A percentile compares a stretch with the other conserved stretches of the same genome.
Conservation (phyloP, 2,113 vertebrate genomes). For the Athene cunicularia region DNA sequence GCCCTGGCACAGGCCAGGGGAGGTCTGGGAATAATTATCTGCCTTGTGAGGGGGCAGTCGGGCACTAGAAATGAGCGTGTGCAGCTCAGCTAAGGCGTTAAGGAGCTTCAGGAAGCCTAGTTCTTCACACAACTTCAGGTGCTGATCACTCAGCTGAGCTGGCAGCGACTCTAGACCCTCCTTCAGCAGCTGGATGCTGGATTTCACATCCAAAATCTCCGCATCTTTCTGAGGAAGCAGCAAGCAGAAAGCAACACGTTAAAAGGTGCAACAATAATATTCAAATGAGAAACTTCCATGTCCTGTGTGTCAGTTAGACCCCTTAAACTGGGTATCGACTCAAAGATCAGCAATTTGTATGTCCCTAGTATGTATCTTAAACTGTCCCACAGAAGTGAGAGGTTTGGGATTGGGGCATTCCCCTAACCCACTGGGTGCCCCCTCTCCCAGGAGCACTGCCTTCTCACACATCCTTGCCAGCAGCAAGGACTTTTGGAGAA, state of each 20-base stretch:
- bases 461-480: not conserved
- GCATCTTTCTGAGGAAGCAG: constrained; percentile 68
- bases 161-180: constrained; percentile 68
- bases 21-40: constrained; percentile 76
- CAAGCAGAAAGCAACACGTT: not conserved
- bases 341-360: not conserved
- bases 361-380: not conserved
- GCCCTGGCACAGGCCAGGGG: constrained; percentile 23
- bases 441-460: not conserved
- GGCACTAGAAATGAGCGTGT: not conserved
- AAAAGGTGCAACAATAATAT: not conserved
- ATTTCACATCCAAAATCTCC: constrained; percentile 74
- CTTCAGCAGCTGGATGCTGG: constrained; percentile 58
- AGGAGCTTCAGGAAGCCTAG: constrained; percentile 46
- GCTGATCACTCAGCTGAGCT: constrained; percentile 63
- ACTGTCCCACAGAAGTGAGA: not conserved
- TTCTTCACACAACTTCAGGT: constrained; percentile 65
- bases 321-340: not conserved
- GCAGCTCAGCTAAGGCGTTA: constrained; percentile 60
- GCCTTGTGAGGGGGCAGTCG: not conserved
- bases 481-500: not conserved
- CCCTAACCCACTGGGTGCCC: not conserved
- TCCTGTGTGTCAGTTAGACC: not conserved
- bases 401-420: not conserved
- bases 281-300: not conserved